Conservation (phyloP, 2,888 invertebrate species). For the Chesias legatella region DNA sequence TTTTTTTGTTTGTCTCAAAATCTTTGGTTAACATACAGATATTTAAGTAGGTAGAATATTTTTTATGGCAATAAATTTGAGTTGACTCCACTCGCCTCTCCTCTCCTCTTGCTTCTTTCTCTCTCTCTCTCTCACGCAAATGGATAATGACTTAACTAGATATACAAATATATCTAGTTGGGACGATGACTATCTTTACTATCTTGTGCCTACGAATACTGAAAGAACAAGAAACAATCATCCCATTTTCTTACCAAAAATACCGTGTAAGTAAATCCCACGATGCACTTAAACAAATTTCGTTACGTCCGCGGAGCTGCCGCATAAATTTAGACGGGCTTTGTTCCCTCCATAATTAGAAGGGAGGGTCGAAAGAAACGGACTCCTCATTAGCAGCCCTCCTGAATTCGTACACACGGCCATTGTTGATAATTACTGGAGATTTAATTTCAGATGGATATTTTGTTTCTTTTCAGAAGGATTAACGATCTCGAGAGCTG, state of each 20-base stretch:
- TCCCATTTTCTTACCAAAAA: slow-evolving; percentile 2
- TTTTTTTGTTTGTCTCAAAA: no score
- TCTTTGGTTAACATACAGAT: no score
- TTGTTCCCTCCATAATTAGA: slow-evolving; percentile 42
- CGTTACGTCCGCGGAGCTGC: slow-evolving; percentile 7
- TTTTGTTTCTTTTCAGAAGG: slow-evolving; percentile 8
- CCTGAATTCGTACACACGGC: slow-evolving; percentile 21
- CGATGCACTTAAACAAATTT: slow-evolving; percentile 20
- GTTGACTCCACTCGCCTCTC: no score
- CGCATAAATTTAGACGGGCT: slow-evolving; percentile 28
- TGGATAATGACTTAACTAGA: no score
- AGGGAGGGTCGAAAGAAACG: slow-evolving; percentile 32
- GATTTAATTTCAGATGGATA: slow-evolving; percentile 17
- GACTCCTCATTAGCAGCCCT: slow-evolving; percentile 40
- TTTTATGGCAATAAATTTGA: no score
- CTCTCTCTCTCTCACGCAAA: no score
- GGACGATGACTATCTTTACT: no score
- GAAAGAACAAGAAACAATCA: not conserved
- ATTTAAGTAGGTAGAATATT: no score
- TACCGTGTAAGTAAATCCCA: slow-evolving; percentile 10
- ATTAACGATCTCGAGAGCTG: not conserved
- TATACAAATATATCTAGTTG: no score
- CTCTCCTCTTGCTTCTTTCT: no score
- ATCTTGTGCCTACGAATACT: no score
- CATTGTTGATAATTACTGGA: slow-evolving; percentile 12